A percentile compares a stretch with the other conserved stretches of the same genome.
Conservation (phyloP, 1,140 invertebrate species). For the Tetranychus urticae region DNA sequence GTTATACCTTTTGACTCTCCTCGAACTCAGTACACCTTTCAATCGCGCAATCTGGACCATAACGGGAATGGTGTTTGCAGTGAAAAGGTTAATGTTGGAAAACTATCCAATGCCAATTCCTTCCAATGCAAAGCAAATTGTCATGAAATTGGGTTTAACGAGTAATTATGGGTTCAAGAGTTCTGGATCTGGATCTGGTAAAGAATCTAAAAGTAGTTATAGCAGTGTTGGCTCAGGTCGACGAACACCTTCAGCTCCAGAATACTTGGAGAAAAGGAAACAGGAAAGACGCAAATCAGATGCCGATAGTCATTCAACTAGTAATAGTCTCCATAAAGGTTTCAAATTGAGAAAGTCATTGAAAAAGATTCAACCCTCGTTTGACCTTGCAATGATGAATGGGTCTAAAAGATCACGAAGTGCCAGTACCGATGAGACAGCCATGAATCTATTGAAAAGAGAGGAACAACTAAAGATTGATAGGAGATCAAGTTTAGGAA, state of each 20-base stretch:
- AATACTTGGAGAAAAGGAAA: constrained; percentile 59
- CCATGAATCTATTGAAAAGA: not conserved
- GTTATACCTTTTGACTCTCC: constrained; percentile 87
- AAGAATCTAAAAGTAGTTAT: constrained; percentile 7
- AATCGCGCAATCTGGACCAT: constrained; percentile 63
- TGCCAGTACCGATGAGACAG: constrained; percentile 1
- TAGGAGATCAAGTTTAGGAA: not conserved
- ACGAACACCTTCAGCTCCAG: constrained; percentile 55
- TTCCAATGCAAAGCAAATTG: constrained; percentile 64
- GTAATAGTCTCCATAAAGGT: constrained; percentile 7
- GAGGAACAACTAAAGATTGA: not conserved
- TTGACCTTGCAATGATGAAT: not conserved
- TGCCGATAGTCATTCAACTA: not conserved
- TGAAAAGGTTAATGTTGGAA: constrained; percentile 76
- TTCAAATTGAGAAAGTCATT: constrained; percentile 9
- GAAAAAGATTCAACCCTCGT: constrained; percentile 1
- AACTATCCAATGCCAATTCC: constrained; percentile 84
- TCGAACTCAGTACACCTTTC: constrained; percentile 59
- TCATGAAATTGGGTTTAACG: constrained; percentile 53
- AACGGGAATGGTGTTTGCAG: constrained; percentile 72
- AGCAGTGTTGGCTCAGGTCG: constrained; percentile 26
- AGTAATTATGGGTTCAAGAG: constrained; percentile 4
- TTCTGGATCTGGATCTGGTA: not conserved
- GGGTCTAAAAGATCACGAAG: not conserved
- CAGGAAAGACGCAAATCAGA: constrained; percentile 38